A percentile compares a stretch with the other conserved stretches of the same genome.
Evolutionary conservation across 23 tunicate species (phyloP).

Genomic region (Corella eumyota): DNA sequence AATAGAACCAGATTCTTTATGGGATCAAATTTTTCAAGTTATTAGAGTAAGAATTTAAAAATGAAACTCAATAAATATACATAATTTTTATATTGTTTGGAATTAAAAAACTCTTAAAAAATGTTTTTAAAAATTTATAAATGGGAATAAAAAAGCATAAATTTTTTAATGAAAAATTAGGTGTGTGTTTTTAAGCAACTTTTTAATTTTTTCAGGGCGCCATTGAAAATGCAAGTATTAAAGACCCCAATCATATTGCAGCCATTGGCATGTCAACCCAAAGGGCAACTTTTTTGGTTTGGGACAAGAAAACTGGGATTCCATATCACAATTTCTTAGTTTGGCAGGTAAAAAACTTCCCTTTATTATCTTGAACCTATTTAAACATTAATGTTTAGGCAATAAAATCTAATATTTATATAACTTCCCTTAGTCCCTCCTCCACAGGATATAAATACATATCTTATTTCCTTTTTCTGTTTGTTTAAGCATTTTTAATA

Average conservation of each 20-base stretch:
- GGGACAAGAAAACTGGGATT: conserved; percentile 77
- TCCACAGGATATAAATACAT: too few species aligned
- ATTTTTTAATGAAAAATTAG: background rate
- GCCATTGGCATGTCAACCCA: conserved; percentile 86
- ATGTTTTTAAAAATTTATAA: background rate
- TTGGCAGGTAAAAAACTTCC: conserved; percentile 81
- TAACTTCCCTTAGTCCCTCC: background rate
- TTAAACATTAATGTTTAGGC: too few species aligned
- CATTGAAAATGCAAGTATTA: conserved; percentile 15
- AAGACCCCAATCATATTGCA: conserved; percentile 34
- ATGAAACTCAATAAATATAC: too few species aligned
- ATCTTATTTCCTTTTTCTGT: too few species aligned
- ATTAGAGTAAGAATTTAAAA: conserved; percentile 32
- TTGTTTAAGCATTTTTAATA: too few species aligned
- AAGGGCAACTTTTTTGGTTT: conserved; percentile 56
- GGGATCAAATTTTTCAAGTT: conserved; percentile 60
- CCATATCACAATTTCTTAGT: conserved; percentile 74
- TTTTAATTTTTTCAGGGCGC: conserved; percentile 16
- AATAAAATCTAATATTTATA: background rate
- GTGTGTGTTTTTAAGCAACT: background rate
- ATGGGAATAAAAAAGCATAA: background rate
- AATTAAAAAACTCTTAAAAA: too few species aligned
- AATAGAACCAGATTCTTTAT: conserved; percentile 66
- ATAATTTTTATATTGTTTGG: too few species aligned
- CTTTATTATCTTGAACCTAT: background rate